phyloP scores from a whole-genome alignment of 2,797 vertebrate genomes.

The Chiroxiphia lanceolata region DNA sequence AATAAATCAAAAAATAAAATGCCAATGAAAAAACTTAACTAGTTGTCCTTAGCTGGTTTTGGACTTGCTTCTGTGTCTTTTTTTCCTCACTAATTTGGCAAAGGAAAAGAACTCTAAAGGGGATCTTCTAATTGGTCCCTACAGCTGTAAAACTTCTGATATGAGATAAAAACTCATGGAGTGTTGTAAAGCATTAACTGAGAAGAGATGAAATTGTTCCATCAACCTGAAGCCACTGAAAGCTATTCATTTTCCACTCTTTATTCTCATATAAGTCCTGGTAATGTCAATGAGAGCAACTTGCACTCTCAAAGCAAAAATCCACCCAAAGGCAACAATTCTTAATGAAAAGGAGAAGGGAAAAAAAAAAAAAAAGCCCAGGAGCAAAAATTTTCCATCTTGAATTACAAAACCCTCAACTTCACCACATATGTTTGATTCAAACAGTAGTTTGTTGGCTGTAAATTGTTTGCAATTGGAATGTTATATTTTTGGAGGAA shows the following conservation, averaged over 20 bases:
- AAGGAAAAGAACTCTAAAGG: background rate
- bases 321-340: constrained; percentile 38
- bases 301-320: background rate
- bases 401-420: background rate
- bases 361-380: background rate
- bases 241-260: constrained; percentile 39
- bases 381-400: background rate
- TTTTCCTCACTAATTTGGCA: background rate
- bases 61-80: background rate
- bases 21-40: background rate
- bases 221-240: constrained; percentile 28
- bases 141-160: constrained; percentile 62
- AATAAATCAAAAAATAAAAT: background rate
- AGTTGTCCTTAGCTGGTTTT: background rate
- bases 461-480: constrained; percentile 46
- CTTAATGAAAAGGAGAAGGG: background rate
- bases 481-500: constrained; percentile 54
- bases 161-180: constrained; percentile 60
- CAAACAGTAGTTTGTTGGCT: constrained; percentile 46
- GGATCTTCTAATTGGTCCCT: background rate
- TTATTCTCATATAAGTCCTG: constrained; percentile 4
- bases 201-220: constrained; percentile 48
- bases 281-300: constrained; percentile 13
- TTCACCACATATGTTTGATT: constrained; percentile 2
- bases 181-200: constrained; percentile 57